Evolutionary conservation across 2,113 vertebrate species (phyloP).

Genomic region (Ahaetulla prasina): DNA sequence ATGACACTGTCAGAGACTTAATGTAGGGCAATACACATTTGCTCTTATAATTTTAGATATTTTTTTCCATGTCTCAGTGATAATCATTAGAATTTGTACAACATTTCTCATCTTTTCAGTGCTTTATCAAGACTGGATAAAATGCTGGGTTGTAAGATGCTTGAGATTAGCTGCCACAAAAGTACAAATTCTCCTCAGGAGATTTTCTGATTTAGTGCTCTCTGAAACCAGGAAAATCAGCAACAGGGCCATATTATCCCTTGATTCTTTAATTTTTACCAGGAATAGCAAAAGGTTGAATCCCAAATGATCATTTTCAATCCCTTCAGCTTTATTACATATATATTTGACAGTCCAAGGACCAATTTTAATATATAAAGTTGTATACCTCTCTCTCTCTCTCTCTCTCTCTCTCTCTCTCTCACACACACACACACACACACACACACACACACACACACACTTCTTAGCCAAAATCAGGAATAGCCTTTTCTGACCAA

Average conservation of each 20-base stretch:
- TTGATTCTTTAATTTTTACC: neutral
- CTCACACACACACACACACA: too few species aligned
- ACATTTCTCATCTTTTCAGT: neutral
- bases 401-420: neutral
- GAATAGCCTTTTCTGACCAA: neutral
- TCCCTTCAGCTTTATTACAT: neutral
- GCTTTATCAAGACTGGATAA: neutral
- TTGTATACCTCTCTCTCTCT: neutral
- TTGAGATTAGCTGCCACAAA: neutral
- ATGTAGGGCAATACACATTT: neutral
- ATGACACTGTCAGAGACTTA: neutral
- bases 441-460: neutral
- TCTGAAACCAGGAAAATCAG: neutral
- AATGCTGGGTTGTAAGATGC: neutral
- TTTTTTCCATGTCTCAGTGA: neutral
- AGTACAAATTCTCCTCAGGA: neutral
- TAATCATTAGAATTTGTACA: neutral
- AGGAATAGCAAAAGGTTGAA: neutral
- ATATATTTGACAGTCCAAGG: neutral
- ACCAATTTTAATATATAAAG: neutral
- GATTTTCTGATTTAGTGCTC: neutral
- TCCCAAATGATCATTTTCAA: neutral
- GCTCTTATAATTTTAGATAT: neutral
- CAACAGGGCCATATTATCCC: neutral
- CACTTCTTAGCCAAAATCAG: neutral